These are phyloP conservation scores for Paradisaea rubra DNA, from an alignment of 2,113 vertebrate species.

Conservation along the genomic window DNA sequence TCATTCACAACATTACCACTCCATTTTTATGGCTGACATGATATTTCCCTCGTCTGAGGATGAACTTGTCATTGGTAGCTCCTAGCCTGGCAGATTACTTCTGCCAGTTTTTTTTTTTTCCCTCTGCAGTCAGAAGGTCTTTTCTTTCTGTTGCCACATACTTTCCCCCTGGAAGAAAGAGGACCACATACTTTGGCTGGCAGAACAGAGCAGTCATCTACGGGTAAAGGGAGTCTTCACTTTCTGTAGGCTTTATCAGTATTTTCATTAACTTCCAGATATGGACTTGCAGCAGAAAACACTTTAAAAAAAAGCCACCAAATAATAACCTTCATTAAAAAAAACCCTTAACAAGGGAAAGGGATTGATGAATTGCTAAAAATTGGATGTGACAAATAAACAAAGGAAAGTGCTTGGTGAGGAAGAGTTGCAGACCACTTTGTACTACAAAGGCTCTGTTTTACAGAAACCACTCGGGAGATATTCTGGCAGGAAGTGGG, in stretches of 20 bases:
- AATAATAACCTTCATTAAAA: neutral
- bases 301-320: fast-evolving
- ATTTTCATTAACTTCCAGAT: neutral
- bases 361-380: neutral
- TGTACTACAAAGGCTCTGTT: neutral
- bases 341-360: neutral
- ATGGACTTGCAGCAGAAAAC: neutral
- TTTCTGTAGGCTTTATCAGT: neutral
- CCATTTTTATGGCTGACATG: neutral
- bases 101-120: neutral
- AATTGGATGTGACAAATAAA: neutral
- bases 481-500: neutral
- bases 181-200: neutral
- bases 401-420: neutral
- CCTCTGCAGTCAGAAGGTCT: neutral
- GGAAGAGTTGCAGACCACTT: neutral
- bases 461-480: neutral
- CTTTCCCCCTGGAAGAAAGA: neutral
- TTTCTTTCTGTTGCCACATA: neutral
- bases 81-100: neutral
- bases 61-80: neutral
- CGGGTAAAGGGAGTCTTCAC: neutral
- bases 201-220: neutral
- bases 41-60: neutral
- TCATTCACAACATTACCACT: neutral